Conservation (phyloP, 2,797 vertebrate genomes). For the Uromys caudimaculatus region DNA sequence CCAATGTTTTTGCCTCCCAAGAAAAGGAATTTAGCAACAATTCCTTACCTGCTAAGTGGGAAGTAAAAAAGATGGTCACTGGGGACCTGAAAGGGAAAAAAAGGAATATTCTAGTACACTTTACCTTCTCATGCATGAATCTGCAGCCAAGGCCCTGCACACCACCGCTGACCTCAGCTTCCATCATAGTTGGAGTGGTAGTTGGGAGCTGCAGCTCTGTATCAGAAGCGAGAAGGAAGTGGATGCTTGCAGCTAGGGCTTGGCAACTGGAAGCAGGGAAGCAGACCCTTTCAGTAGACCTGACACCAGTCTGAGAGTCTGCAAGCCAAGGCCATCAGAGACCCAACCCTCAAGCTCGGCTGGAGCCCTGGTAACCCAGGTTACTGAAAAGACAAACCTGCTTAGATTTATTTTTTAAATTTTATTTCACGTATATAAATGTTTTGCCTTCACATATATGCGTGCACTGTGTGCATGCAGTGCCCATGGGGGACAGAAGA, state of each 20-base stretch:
- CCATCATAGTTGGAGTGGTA: neutral
- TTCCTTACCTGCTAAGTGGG: neutral
- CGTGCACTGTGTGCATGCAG: neutral
- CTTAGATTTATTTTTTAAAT: neutral
- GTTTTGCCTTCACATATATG: neutral
- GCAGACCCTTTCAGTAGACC: neutral
- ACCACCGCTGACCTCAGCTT: neutral
- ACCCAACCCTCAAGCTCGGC: neutral
- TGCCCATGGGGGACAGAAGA: neutral
- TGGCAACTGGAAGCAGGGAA: neutral
- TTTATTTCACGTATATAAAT: neutral
- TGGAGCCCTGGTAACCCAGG: neutral
- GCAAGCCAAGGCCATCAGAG: neutral
- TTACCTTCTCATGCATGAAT: neutral
- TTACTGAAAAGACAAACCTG: too few relatives aligned
- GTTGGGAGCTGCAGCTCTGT: neutral
- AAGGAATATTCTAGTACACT: neutral
- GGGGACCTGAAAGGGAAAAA: neutral
- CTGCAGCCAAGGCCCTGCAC: neutral
- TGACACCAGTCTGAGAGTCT: neutral
- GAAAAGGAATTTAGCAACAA: neutral
- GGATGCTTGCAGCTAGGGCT: neutral
- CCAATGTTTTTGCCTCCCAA: neutral
- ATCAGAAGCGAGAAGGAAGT: neutral
- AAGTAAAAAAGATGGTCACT: neutral